These are phyloP conservation scores for Lymantria monacha DNA, from an alignment of 2,888 invertebrate genomes.

Conservation along the genomic window DNA sequence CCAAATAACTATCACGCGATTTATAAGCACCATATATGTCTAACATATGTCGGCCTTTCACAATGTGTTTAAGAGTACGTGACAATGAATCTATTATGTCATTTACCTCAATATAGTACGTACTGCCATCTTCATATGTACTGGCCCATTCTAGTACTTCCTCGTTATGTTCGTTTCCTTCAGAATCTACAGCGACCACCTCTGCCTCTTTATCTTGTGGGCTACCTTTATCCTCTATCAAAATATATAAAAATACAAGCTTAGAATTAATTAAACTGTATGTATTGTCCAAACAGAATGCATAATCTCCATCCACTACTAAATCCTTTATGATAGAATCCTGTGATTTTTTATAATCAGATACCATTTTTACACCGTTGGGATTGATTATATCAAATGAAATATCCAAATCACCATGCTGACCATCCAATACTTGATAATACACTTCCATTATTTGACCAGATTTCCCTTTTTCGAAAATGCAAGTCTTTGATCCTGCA, in stretches of 20 bases:
- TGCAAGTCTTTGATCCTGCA: conserved; percentile 60
- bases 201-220: conserved; percentile 40
- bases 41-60: conserved; percentile 84
- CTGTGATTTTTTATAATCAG: conserved; percentile 86
- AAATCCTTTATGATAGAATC: conserved; percentile 85
- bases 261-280: conserved; percentile 91
- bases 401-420: conserved; percentile 91
- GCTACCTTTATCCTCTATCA: conserved; percentile 82
- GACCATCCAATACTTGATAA: conserved; percentile 88
- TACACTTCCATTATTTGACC: conserved; percentile 66
- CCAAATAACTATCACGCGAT: conserved; percentile 90
- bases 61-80: conserved; percentile 83
- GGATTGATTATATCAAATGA: conserved; percentile 88
- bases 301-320: conserved; percentile 86
- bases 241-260: conserved; percentile 89
- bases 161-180: conserved; percentile 55
- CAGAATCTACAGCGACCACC: conserved; percentile 31
- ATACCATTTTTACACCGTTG: conserved; percentile 79
- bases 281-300: conserved; percentile 93
- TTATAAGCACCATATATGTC: conserved; percentile 87
- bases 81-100: conserved; percentile 84
- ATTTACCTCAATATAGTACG: conserved; percentile 68
- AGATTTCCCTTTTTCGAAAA: conserved; percentile 58
- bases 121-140: conserved; percentile 42
- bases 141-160: conserved; percentile 64